Base-by-base conservation (phyloP, 2,888 invertebrate genomes). In the Erynnis tages region DNA sequence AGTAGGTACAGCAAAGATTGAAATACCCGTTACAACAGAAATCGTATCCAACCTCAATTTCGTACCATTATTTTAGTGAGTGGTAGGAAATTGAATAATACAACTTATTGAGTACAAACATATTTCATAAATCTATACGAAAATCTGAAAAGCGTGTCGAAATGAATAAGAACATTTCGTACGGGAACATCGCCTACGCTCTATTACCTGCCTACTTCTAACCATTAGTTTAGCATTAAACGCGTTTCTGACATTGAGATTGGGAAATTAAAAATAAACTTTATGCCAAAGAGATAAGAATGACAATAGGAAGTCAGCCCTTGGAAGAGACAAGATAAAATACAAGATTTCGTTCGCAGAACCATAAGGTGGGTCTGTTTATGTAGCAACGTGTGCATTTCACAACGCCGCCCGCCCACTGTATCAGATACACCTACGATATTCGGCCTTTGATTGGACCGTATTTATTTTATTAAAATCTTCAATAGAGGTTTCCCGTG, bases 341-440 rank as follows among this genome's bases (percentile, higher is more conserved):
- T 56, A 54, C 57, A 58, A 67, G 57, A 60, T 69, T 69, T 62
- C 53, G 61, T 71, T 73, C 63, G 69, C 68, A 70, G 73, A 72
- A 74, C 62, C 59, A 59, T 61, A 61, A 62, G 59, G 61, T 58
- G 54, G 55, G 59, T 62, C 57, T 64, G 58, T 63, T 65, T 66
- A 59, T 73, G 69, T 71, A 61, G 72, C 65, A 76, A 69, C 60
- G 68, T 66, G 65, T 70, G 67, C 67, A 71, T 83, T 82, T 74
- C 79, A 70, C 70, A 79, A 80, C 69, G 54, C 63, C 75, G 67
- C 79, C 63, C 75, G 67, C 79, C 79, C 69, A 78, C 77, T 67
- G 56, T 56, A 66, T 67, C 61, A 64, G 67, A 64, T 65, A 70
- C 76, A 66, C 79, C 80, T 72, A 79, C 79, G 64, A 59, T 56